These are phyloP conservation scores for Cyanistes caeruleus DNA, from an alignment of 2,113 vertebrate genomes.

Conservation along the genomic window DNA sequence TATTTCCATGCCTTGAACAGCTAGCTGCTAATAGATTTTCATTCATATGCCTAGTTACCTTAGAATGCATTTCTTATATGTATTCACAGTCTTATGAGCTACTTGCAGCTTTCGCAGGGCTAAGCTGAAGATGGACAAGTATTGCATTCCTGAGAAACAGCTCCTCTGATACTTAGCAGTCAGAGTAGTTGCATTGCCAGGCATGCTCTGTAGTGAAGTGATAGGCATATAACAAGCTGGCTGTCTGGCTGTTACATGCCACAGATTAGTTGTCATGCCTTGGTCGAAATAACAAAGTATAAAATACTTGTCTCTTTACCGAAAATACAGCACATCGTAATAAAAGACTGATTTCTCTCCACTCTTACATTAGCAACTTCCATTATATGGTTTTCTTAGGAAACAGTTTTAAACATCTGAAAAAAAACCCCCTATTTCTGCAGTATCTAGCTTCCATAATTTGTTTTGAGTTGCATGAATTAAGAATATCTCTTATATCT, in stretches of 20 bases:
- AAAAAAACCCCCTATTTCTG: neutral
- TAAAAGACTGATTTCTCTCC: neutral
- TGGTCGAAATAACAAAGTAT: neutral
- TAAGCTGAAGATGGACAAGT: neutral
- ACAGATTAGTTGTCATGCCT: conserved; percentile 43
- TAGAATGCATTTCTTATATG: neutral
- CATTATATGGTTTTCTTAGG: neutral
- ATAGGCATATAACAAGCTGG: conserved; percentile 24
- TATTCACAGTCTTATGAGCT: neutral
- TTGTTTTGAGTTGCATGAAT: neutral
- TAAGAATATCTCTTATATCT: neutral
- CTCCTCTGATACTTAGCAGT: neutral
- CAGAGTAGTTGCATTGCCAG: neutral
- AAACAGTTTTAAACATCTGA: neutral
- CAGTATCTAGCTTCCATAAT: neutral
- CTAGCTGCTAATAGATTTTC: neutral
- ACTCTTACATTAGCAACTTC: neutral
- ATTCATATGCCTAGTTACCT: neutral
- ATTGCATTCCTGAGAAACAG: neutral
- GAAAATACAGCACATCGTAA: neutral
- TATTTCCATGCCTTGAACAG: neutral
- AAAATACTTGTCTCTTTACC: conserved; percentile 9
- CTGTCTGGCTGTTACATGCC: conserved; percentile 60
- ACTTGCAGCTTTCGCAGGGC: conserved; percentile 11
- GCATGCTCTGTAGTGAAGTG: conserved; percentile 50